Conservation (phyloP, 2,888 invertebrate species). For the Vannuccia rotundouncinata region DNA sequence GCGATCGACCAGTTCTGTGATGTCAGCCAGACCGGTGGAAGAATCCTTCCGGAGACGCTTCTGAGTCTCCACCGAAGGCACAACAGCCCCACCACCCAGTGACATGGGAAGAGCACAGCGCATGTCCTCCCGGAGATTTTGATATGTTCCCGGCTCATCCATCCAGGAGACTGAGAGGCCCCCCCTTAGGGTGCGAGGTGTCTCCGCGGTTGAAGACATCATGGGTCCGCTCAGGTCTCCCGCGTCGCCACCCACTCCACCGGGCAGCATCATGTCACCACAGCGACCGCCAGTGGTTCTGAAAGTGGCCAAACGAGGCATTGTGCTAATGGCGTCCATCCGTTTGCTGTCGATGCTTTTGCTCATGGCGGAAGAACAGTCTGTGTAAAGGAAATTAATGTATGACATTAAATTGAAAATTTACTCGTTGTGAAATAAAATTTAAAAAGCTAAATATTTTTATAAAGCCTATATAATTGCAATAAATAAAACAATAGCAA, state of each 20-base stretch:
- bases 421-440: no score
- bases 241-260: background rate
- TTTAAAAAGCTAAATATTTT: no score
- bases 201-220: background rate
- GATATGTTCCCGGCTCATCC: background rate
- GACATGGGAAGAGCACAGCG: background rate
- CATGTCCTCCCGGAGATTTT: background rate
- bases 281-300: background rate
- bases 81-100: background rate
- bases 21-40: background rate
- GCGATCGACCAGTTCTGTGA: background rate
- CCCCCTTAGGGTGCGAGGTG: background rate
- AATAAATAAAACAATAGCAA: no score
- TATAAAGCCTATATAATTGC: no score
- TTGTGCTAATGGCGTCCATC: background rate
- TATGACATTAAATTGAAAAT: no score
- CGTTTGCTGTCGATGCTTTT: slow-evolving; percentile 10
- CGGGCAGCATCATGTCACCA: background rate
- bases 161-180: slow-evolving; percentile 3
- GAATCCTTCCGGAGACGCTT: background rate
- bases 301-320: background rate
- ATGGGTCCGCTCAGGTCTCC: no score
- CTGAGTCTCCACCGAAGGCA: background rate
- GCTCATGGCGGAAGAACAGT: background rate
- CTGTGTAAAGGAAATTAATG: no score